Conservation (phyloP, 2,113 vertebrate species). For the Melanostigma gelatinosum region DNA sequence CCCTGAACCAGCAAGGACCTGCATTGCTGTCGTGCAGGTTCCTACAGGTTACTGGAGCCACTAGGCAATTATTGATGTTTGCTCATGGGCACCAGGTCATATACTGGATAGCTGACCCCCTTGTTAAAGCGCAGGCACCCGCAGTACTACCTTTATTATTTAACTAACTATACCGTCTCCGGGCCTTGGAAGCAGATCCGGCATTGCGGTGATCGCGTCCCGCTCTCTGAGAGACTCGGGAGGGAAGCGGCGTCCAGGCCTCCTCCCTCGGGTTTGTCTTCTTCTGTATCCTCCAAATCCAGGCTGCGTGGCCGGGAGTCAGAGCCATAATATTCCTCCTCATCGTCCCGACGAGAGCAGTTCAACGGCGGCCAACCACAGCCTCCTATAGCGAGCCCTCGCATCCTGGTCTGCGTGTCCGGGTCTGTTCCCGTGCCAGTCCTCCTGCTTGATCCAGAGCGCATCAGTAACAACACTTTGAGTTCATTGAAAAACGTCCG, state of each 20-base stretch:
- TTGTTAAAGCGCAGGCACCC: neutral
- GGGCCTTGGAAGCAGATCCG: conserved; percentile 92
- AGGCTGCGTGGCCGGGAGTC: conserved; percentile 80
- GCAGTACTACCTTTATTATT: neutral
- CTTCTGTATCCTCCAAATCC: conserved; percentile 75
- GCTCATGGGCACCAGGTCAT: neutral
- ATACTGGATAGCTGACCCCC: neutral
- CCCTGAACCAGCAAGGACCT: neutral
- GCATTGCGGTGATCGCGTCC: conserved; percentile 87
- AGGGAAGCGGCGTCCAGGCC: conserved; percentile 86
- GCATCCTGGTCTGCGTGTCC: conserved; percentile 73
- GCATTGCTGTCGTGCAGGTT: neutral
- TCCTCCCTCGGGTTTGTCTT: conserved; percentile 66
- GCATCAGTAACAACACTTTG: conserved; percentile 90
- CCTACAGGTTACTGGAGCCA: neutral
- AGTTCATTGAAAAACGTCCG: conserved; percentile 91
- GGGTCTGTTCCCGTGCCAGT: conserved; percentile 80
- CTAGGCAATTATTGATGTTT: neutral
- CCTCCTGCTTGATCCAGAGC: conserved; percentile 82
- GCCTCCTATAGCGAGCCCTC: conserved; percentile 80
- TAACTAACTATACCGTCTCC: conserved; percentile 83
- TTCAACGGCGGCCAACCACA: conserved; percentile 85
- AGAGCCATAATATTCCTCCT: conserved; percentile 85
- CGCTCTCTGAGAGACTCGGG: conserved; percentile 86
- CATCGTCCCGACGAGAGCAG: conserved; percentile 78